Percentiles rank a stretch among this genome's conserved stretches.
These are phyloP conservation scores for Atta colombica DNA, from an alignment of 1,140 invertebrate species.

Conservation along the genomic window DNA sequence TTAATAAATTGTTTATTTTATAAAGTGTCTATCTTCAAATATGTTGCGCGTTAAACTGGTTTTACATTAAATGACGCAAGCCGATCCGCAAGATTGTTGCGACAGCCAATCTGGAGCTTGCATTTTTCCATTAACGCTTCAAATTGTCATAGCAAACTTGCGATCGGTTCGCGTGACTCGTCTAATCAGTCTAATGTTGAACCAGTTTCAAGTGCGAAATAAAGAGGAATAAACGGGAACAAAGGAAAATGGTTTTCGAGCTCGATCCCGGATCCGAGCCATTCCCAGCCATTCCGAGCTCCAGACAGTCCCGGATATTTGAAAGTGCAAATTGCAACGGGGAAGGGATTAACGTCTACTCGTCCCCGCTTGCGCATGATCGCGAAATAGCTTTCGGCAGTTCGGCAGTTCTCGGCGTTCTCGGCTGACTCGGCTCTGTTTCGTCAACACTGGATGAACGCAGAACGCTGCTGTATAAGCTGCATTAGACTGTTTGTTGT, in stretches of 20 bases:
- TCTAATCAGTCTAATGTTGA: too few species aligned
- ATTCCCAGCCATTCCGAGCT: not conserved
- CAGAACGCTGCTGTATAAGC: not conserved
- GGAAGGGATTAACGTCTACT: not conserved
- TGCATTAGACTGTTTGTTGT: not conserved
- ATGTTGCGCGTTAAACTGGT: not conserved
- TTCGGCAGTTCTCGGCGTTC: not conserved
- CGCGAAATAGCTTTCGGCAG: not conserved
- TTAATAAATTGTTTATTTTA: conserved; percentile 78
- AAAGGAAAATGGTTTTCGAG: not conserved
- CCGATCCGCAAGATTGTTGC: too few species aligned
- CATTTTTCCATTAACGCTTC: too few species aligned
- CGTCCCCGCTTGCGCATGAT: conserved; percentile 6
- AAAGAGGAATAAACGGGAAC: not conserved
- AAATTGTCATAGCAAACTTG: too few species aligned
- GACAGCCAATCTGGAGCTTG: too few species aligned
- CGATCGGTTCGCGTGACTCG: too few species aligned
- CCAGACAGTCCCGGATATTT: not conserved
- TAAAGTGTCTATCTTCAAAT: conserved; percentile 51
- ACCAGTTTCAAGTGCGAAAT: too few species aligned
- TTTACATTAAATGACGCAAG: too few species aligned
- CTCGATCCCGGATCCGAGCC: not conserved
- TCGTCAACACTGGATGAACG: not conserved
- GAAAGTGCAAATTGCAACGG: not conserved
- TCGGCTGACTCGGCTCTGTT: not conserved